Percentiles rank a stretch among this genome's conserved stretches.
phyloP scores from a whole-genome alignment of 2,113 vertebrate species.

The Bothrops jararaca region DNA sequence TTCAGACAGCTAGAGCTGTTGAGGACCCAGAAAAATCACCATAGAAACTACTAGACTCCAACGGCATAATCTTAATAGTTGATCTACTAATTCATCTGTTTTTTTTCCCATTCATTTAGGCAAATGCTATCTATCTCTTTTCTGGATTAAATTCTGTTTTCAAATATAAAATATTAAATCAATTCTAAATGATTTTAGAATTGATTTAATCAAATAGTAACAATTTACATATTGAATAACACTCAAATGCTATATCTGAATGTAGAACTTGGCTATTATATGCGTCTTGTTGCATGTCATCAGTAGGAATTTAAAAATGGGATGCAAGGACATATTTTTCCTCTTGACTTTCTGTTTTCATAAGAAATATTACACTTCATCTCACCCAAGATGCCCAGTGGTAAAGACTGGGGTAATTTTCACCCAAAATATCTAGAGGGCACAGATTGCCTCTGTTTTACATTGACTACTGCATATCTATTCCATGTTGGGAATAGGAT shows the following conservation, averaged over 20 bases:
- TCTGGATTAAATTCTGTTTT: not conserved
- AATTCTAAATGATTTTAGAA: not conserved
- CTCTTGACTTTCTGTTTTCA: not conserved
- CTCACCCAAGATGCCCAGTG: not conserved
- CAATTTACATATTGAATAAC: not conserved
- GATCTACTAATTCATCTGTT: conserved; percentile 8
- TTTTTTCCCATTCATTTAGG: not conserved
- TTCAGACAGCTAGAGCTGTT: conserved; percentile 64
- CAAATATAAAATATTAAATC: no score
- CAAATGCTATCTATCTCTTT: not conserved
- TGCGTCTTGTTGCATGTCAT: not conserved
- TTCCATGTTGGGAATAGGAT: no score
- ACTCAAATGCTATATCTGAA: not conserved
- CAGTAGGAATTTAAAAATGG: not conserved
- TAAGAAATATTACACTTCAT: not conserved
- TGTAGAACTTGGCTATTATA: not conserved
- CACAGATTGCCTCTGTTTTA: not conserved
- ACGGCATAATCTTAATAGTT: conserved; percentile 4
- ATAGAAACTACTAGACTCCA: conserved; percentile 47
- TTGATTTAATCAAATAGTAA: not conserved
- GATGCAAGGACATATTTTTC: not conserved
- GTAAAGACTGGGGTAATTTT: not conserved
- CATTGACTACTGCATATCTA: not conserved
- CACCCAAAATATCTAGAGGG: not conserved
- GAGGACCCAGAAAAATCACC: conserved; percentile 49